Percentiles rank a stretch among this genome's conserved stretches.
These are phyloP conservation scores for Ectemnius lituratus DNA, from an alignment of 2,888 invertebrate genomes.

Conservation along the genomic window DNA sequence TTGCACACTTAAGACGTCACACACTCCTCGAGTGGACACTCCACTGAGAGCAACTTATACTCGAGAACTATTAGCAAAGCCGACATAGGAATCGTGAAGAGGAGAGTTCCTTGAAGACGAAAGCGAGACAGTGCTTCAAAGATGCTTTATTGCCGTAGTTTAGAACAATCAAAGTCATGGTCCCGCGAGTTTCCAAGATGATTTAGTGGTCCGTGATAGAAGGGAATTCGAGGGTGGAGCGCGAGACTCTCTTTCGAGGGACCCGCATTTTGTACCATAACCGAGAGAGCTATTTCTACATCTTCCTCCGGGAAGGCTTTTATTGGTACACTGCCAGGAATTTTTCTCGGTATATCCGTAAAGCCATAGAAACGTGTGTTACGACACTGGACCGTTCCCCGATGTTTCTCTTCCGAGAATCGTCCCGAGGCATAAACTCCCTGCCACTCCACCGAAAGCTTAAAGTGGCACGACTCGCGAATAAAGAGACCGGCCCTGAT, in stretches of 20 bases:
- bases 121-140: not conserved
- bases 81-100: too few species aligned
- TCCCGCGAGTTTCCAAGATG: not conserved
- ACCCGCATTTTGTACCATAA: slow-evolving; percentile 37
- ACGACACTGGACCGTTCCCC: slow-evolving; percentile 44
- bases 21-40: too few species aligned
- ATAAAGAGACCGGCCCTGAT: slow-evolving; percentile 36
- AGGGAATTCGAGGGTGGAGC: slow-evolving; percentile 8
- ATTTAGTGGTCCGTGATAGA: not conserved
- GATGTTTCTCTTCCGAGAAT: slow-evolving; percentile 59
- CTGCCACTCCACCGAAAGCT: slow-evolving; percentile 37
- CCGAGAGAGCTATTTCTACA: slow-evolving; percentile 50
- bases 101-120: not conserved
- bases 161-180: not conserved
- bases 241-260: not conserved
- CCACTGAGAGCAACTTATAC: too few species aligned
- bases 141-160: slow-evolving; percentile 28
- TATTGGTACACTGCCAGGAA: slow-evolving; percentile 58
- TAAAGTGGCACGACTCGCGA: slow-evolving; percentile 52
- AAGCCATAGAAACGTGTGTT: slow-evolving; percentile 52
- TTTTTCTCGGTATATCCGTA: slow-evolving; percentile 56
- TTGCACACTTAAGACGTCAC: too few species aligned
- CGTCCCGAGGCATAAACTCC: slow-evolving; percentile 46
- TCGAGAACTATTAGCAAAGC: too few species aligned
- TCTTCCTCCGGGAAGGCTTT: slow-evolving; percentile 56